These are phyloP conservation scores for Antechinus stuartii DNA, from an alignment of 2,113 vertebrate species.

Conservation along the genomic window DNA sequence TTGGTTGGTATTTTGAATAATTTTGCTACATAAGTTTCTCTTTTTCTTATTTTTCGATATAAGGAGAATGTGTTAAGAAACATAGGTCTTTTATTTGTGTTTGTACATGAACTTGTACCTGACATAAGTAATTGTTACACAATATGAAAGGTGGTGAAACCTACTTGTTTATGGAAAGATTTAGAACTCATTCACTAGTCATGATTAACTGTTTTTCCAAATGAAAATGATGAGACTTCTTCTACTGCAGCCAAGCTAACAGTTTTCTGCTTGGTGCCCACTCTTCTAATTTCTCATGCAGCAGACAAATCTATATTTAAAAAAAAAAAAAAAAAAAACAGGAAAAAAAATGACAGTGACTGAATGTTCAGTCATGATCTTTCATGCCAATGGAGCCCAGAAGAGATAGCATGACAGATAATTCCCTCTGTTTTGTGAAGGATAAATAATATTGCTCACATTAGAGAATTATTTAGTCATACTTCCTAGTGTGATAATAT, in stretches of 20 bases:
- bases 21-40: no score
- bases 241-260: constrained; percentile 19
- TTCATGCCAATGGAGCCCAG: constrained; percentile 40
- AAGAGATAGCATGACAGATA: constrained; percentile 49
- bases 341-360: constrained; percentile 12
- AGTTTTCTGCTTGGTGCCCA: constrained; percentile 57
- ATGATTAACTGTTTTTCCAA: constrained; percentile 35
- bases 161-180: constrained; percentile 22
- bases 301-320: constrained; percentile 56
- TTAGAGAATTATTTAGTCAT: constrained; percentile 64
- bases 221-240: constrained; percentile 45
- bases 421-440: constrained; percentile 32
- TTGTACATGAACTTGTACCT: no score
- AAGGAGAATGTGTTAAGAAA: no score
- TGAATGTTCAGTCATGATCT: constrained; percentile 56
- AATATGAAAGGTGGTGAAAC: constrained; percentile 46
- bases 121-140: not conserved
- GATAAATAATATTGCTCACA: constrained; percentile 69
- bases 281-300: constrained; percentile 56
- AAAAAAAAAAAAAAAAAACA: constrained; percentile 29
- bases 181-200: constrained; percentile 56
- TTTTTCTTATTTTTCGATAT: no score
- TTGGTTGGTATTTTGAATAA: no score
- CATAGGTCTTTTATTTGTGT: no score
- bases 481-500: constrained; percentile 56